Conservation (phyloP, 1,140 invertebrate species). For the Heterodera schachtii region DNA sequence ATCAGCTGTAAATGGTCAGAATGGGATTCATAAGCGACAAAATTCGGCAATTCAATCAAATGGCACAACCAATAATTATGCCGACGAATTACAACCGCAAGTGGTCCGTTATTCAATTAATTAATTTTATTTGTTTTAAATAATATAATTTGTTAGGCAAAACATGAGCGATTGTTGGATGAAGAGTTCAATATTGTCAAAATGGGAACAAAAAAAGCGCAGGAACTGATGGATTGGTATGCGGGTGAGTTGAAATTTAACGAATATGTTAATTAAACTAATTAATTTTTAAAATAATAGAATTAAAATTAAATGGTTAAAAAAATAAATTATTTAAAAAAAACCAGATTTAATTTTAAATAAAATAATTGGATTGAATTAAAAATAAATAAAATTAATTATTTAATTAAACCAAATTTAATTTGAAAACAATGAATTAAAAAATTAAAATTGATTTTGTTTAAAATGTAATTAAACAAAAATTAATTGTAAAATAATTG, state of each 20-base stretch:
- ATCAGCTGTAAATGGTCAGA: neutral
- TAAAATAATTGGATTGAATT: no score
- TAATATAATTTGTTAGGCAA: constrained; percentile 49
- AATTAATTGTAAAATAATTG: no score
- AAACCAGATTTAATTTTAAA: no score
- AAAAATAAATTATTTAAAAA: neutral
- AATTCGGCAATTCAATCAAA: neutral
- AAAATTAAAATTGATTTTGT: no score
- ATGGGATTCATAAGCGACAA: neutral
- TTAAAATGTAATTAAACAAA: no score
- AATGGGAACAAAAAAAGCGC: constrained; percentile 42
- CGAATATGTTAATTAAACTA: no score
- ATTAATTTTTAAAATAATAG: no score
- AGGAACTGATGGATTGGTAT: constrained; percentile 46
- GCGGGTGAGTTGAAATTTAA: constrained; percentile 29
- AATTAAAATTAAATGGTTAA: no score
- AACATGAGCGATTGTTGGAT: constrained; percentile 53
- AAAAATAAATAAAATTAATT: no score
- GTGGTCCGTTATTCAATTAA: constrained; percentile 18
- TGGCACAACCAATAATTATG: constrained; percentile 13
- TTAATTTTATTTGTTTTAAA: neutral
- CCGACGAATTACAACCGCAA: constrained; percentile 34
- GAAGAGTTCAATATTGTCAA: constrained; percentile 48
- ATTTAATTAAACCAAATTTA: no score
- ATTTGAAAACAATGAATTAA: no score